These are phyloP conservation scores for Dasyurus viverrinus DNA, from an alignment of 2,113 vertebrate species.

Conservation along the genomic window DNA sequence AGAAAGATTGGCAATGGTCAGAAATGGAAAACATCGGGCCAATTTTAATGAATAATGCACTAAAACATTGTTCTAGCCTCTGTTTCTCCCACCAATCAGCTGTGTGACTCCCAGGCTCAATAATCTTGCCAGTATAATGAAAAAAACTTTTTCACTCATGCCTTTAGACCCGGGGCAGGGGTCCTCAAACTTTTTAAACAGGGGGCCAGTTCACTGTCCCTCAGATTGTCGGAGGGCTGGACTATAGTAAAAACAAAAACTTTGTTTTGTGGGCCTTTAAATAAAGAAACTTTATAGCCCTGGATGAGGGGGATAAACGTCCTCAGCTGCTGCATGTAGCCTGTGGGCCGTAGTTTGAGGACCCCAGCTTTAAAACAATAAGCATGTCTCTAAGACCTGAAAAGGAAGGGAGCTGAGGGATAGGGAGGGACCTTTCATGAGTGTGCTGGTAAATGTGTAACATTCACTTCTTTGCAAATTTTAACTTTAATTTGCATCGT, in stretches of 20 bases:
- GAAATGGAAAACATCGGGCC: background rate
- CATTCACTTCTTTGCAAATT: background rate
- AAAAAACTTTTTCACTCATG: background rate
- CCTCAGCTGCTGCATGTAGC: no score
- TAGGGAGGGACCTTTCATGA: background rate
- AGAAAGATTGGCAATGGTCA: background rate
- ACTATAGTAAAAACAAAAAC: no score
- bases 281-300: no score
- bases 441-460: background rate
- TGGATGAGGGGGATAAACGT: no score
- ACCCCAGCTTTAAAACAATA: background rate
- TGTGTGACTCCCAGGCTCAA: background rate
- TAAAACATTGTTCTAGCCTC: background rate
- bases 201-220: no score
- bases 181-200: no score
- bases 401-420: background rate
- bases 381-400: background rate
- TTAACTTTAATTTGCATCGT: background rate
- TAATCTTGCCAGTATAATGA: background rate
- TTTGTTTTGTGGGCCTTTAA: no score
- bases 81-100: background rate
- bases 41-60: background rate
- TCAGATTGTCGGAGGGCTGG: no score
- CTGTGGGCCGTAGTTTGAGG: no score
- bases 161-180: no score